These are phyloP conservation scores for Mormyrops boulengeri DNA, from an alignment of 2,797 vertebrate genomes.

Conservation along the genomic window DNA sequence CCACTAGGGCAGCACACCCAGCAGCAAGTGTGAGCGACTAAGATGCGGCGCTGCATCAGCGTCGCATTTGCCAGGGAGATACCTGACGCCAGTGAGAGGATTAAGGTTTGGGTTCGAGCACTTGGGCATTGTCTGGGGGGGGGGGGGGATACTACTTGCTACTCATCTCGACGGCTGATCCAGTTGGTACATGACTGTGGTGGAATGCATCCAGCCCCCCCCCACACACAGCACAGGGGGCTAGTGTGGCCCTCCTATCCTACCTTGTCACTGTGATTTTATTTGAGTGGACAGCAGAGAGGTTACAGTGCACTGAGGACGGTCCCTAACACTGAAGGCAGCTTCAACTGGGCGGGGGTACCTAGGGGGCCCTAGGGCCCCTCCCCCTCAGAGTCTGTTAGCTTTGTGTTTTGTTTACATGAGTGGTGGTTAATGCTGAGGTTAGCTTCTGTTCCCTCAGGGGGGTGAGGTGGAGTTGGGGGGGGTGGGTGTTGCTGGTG, in stretches of 20 bases:
- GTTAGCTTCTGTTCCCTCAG: not conserved
- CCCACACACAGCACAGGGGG: too few species aligned
- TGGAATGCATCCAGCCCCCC: not conserved
- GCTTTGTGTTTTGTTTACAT: not conserved
- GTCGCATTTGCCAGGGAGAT: not conserved
- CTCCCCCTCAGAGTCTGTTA: not conserved
- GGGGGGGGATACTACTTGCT: not conserved
- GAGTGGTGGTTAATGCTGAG: not conserved
- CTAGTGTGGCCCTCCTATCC: not conserved
- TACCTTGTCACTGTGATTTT: conserved; percentile 11
- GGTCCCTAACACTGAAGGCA: not conserved
- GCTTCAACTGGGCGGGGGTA: not conserved
- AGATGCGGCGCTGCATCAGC: not conserved
- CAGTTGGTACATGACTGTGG: not conserved
- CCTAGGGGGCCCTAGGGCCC: too few species aligned
- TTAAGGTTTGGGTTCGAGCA: not conserved
- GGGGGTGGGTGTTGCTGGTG: not conserved
- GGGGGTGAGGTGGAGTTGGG: not conserved
- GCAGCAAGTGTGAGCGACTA: conserved; percentile 49
- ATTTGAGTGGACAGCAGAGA: not conserved
- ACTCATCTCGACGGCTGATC: not conserved
- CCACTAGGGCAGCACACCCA: conserved; percentile 19
- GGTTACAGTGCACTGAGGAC: not conserved
- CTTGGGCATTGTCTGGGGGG: not conserved
- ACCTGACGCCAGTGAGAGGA: not conserved